Conservation (phyloP, 2,113 vertebrate species). For the Arothron firmamentum region DNA sequence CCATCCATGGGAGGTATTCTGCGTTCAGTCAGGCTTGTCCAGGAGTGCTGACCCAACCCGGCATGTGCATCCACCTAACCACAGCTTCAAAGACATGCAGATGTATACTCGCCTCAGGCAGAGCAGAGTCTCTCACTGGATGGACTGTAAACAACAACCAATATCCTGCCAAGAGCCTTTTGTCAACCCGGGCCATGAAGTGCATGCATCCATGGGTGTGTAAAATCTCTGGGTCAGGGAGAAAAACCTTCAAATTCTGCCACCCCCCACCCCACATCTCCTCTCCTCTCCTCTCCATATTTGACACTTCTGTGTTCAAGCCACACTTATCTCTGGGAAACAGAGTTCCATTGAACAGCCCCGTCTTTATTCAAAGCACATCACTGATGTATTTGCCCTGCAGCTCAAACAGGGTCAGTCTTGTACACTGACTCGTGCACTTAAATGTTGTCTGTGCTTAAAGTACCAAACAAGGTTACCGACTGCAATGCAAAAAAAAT, state of each 20-base stretch:
- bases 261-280: not conserved
- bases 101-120: slow-evolving; percentile 37
- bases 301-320: slow-evolving; percentile 28
- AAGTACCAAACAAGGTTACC: slow-evolving; percentile 10
- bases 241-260: slow-evolving; percentile 27
- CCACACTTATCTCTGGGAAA: slow-evolving; percentile 48
- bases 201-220: slow-evolving; percentile 18
- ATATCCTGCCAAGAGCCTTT: slow-evolving; percentile 44
- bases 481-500: slow-evolving; percentile 11
- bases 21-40: not conserved
- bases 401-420: slow-evolving; percentile 42
- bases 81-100: slow-evolving; percentile 43
- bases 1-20: not conserved
- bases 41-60: slow-evolving; percentile 23
- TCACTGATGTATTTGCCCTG: slow-evolving; percentile 44
- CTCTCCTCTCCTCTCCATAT: not conserved
- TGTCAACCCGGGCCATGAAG: slow-evolving; percentile 38
- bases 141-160: slow-evolving; percentile 43
- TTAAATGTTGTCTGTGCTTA: slow-evolving; percentile 19
- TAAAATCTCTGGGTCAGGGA: slow-evolving; percentile 42
- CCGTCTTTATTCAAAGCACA: slow-evolving; percentile 39
- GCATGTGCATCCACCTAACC: slow-evolving; percentile 24
- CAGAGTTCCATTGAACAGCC: slow-evolving; percentile 38
- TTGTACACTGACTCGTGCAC: slow-evolving; percentile 23
- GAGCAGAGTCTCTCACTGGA: slow-evolving; percentile 31